Evolutionary conservation across 53 echinoderm and acorn worm species (phyloP).

Genomic region (Echinarachnius parma): DNA sequence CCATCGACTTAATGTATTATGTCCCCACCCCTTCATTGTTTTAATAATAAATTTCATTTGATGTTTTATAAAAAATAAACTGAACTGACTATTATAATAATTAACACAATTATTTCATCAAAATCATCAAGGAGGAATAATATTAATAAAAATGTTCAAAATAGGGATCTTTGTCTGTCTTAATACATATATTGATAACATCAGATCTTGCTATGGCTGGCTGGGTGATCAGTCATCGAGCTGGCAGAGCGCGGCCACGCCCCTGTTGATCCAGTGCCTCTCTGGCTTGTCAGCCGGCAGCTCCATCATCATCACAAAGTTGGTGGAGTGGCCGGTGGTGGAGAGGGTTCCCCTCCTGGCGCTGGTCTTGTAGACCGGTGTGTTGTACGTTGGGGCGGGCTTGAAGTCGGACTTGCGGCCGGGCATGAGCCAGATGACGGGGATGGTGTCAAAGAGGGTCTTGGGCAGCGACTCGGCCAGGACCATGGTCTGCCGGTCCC

Average conservation of each 20-base stretch:
- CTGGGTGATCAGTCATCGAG: constrained; percentile 80
- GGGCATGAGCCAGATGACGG: constrained; percentile 93
- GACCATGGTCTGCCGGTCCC: constrained; percentile 82
- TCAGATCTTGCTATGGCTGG: too few species aligned
- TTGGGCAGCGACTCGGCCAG: constrained; percentile 90
- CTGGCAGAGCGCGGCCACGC: constrained; percentile 94
- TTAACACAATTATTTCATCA: too few species aligned
- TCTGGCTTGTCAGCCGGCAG: constrained; percentile 82
- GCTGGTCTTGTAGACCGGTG: constrained; percentile 97
- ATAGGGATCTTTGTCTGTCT: too few species aligned
- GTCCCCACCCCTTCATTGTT: too few species aligned
- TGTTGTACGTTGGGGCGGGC: constrained; percentile 67
- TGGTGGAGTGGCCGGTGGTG: constrained; percentile 97
- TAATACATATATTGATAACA: too few species aligned
- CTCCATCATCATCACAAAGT: constrained; percentile 94
- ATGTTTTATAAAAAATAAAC: too few species aligned
- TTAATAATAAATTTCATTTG: too few species aligned
- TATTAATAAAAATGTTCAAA: too few species aligned
- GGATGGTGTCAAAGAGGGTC: constrained; percentile 93
- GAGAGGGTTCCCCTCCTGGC: constrained; percentile 92
- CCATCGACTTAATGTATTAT: too few species aligned
- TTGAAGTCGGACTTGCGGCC: constrained; percentile 74
- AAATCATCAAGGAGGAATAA: too few species aligned
- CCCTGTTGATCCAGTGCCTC: constrained; percentile 93
- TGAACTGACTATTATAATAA: too few species aligned